These are phyloP conservation scores for Anniella stebbinsi DNA, from an alignment of 2,797 vertebrate genomes.

Conservation along the genomic window DNA sequence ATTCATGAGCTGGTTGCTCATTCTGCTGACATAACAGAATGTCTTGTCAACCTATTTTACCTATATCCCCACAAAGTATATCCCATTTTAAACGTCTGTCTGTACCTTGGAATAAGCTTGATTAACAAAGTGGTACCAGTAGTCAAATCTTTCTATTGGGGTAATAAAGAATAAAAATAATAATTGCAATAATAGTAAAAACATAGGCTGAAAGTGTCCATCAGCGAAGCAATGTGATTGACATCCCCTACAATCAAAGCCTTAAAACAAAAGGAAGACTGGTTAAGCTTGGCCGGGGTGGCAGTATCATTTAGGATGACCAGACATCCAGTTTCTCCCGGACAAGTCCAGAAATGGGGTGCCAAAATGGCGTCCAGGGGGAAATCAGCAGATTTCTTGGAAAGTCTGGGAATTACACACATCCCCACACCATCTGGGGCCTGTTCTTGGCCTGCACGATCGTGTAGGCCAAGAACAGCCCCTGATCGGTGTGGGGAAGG, in stretches of 20 bases:
- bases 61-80: neutral
- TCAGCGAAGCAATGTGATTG: neutral
- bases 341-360: too few relatives aligned
- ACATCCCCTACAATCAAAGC: neutral
- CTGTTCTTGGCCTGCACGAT: too few relatives aligned
- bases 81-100: neutral
- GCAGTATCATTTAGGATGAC: too few relatives aligned
- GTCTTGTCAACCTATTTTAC: conserved; percentile 1
- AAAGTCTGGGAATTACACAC: too few relatives aligned
- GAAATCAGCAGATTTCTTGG: too few relatives aligned
- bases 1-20: conserved; percentile 22
- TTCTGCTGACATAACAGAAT: conserved; percentile 13
- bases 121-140: neutral
- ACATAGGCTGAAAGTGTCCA: neutral
- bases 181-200: neutral
- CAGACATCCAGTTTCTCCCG: too few relatives aligned
- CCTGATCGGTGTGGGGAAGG: too few relatives aligned
- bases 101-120: neutral
- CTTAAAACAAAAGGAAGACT: neutral
- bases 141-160: neutral
- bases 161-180: neutral
- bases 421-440: too few relatives aligned
- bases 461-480: too few relatives aligned
- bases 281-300: neutral
- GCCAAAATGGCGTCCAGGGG: too few relatives aligned